Percentiles rank a stretch among this genome's conserved stretches.
Conservation (phyloP, 2,797 vertebrate genomes). For the Chelonia mydas region DNA sequence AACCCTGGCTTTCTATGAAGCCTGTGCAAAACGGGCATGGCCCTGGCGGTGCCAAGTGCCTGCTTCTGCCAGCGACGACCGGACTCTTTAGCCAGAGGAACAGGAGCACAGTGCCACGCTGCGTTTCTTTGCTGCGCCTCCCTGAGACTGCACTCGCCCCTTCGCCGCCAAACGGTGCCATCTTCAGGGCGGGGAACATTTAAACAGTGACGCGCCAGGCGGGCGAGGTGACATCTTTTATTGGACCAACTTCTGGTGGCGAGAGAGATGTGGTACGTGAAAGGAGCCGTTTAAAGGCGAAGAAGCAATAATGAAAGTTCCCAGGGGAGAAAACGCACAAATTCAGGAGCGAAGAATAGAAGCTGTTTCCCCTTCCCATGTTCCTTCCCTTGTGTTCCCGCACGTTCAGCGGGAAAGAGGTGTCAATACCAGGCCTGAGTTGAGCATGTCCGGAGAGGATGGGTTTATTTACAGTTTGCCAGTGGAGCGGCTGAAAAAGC, state of each 20-base stretch:
- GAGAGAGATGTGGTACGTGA: no score
- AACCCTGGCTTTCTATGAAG: no score
- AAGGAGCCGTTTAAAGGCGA: constrained; percentile 67
- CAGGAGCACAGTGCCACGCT: neutral
- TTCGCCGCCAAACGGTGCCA: constrained; percentile 35
- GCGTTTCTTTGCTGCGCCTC: neutral
- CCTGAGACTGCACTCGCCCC: neutral
- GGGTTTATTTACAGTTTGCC: constrained; percentile 46
- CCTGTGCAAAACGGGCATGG: no score
- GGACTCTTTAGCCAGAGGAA: neutral
- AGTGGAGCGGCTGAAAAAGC: constrained; percentile 42
- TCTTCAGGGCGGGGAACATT: constrained; percentile 43
- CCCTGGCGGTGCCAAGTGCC: no score
- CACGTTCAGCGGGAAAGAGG: neutral
- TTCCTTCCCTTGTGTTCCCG: neutral
- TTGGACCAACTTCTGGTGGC: neutral
- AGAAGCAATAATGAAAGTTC: constrained; percentile 60
- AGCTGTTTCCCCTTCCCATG: constrained; percentile 53
- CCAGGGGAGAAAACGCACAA: constrained; percentile 53
- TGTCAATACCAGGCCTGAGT: constrained; percentile 29
- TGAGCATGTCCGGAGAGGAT: neutral
- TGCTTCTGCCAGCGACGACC: no score
- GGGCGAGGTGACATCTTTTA: neutral
- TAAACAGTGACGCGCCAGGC: constrained; percentile 64
- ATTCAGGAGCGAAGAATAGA: neutral